Base-by-base conservation (phyloP, 2,888 invertebrate genomes). In the Phyllotreta striolata region DNA sequence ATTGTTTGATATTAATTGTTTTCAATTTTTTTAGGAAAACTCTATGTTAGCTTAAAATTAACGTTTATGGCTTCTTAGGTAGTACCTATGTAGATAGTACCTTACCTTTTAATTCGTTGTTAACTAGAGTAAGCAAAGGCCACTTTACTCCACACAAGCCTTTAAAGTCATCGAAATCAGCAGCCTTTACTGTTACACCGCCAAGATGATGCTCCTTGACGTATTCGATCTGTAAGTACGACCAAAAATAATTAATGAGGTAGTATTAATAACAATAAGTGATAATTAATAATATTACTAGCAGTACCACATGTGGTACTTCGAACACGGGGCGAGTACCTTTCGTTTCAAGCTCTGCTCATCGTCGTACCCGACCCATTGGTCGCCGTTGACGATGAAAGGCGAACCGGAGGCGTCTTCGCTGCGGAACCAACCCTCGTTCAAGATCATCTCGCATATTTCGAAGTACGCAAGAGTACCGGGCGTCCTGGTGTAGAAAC, bases 341-440 rank as follows among this genome's bases (percentile, higher is more conserved):
- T 91, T 91, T 77, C 85, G 84, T 64, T 83, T 79, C 54, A 91
- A 83, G 61, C 89, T 89, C 10, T 85, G 82, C 0, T 85, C 85
- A 72, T 92, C 90, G 67, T 93, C 93, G 74, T 88, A 93, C 4
- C 91, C 89, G 66, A 93, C 85, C 93, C 93, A 93, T 73, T 93
- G 92, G 76, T 91, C 89, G 5, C 88, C 90, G 55, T 85, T 86
- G 6, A 88, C 85, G 52, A 85, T 81, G 73, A 85, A 91, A 0
- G 91, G 88, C 10, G 89, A 86, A 0, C 91, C 91, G 37, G 85
- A 85, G 52, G 84, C 84, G 72, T 91, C 91, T 8, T 85, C 69
- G 24, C 71, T 64, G 52, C 68, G 69, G 12, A 64, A 69, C 77
- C 79, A 80, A 1, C 77, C 78, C 67, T 79, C 79, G 57, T 79